Base-by-base conservation (phyloP, 2,888 invertebrate genomes). In the Protophormia terraenovae region DNA sequence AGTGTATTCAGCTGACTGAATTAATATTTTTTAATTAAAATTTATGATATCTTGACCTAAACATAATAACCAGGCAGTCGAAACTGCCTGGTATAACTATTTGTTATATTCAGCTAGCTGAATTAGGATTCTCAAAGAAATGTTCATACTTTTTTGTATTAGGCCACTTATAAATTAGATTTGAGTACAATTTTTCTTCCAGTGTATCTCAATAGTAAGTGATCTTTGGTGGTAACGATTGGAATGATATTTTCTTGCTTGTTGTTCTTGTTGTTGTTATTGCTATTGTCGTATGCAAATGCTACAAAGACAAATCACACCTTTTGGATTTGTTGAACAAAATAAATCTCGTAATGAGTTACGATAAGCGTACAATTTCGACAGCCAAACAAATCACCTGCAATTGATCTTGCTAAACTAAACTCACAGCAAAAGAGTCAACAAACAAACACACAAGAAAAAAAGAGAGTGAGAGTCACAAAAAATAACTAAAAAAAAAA, bases 271-370 rank as follows among this genome's bases (percentile, higher is more conserved):
- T 67, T 77, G 75, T 69, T 84, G 50, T 75, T 78, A 53, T 75
- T 72, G 79, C 66, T 58, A 60, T 83, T 78, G 79, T 87, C 75
- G 76, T 83, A 84, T 87, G 86, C 87, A 86, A 85, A 87, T 85
- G 90, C 90, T 82, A 90, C 89, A 91, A 91, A 91, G 92, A 92
- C 92, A 92, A 92, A 92, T 92, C 91, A 91, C 91, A 91, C 92
- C 91, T 92, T 91, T 91, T 92, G 92, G 91, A 91, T 92, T 92
- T 91, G 91, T 90, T 91, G 91, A 91, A 92, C 92, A 92, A 92
- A 92, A 92, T 92, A 92, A 92, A 92, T 92, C 92, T 92, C 92
- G 91, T 92, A 92, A 92, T 92, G 92, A 92, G 92, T 92, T 91
- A 92, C 92, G 92, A 92, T 92, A 92, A 92, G 92, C 92, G 91